These are phyloP conservation scores for Idaea aversata DNA, from an alignment of 2,888 invertebrate species.

Conservation along the genomic window DNA sequence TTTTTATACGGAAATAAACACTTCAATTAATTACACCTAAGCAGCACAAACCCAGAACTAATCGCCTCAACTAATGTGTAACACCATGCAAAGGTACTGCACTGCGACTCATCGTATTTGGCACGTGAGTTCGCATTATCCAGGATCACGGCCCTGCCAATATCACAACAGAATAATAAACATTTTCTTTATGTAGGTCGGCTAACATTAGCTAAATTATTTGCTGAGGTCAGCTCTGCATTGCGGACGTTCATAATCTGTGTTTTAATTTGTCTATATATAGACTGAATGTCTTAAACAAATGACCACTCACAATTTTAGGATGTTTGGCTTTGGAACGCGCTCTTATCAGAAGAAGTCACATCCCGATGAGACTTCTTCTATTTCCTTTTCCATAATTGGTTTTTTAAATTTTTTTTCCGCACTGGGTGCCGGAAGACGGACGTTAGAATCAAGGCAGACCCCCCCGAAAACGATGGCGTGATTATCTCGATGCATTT, in stretches of 20 bases:
- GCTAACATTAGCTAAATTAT: constrained; percentile 25
- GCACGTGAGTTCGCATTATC: neutral
- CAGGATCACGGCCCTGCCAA: neutral
- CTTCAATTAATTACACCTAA: neutral
- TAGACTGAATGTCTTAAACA: neutral
- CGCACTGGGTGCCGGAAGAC: no score
- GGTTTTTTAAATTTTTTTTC: no score
- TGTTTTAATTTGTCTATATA: neutral
- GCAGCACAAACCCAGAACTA: neutral
- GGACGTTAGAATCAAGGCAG: no score
- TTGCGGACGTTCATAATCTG: constrained; percentile 18
- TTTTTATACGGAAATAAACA: neutral
- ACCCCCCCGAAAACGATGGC: no score
- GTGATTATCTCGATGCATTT: no score
- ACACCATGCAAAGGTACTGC: neutral
- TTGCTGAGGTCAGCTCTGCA: constrained; percentile 28
- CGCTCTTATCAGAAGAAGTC: no score
- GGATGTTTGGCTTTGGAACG: no score
- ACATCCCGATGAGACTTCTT: no score
- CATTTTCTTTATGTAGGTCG: constrained; percentile 25
- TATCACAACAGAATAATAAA: constrained; percentile 13
- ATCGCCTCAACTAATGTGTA: neutral
- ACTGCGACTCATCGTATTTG: neutral
- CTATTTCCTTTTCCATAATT: no score
- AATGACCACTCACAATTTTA: no score